phyloP scores from a whole-genome alignment of 2,888 invertebrate genomes.

The Tenthredo distinguenda region DNA sequence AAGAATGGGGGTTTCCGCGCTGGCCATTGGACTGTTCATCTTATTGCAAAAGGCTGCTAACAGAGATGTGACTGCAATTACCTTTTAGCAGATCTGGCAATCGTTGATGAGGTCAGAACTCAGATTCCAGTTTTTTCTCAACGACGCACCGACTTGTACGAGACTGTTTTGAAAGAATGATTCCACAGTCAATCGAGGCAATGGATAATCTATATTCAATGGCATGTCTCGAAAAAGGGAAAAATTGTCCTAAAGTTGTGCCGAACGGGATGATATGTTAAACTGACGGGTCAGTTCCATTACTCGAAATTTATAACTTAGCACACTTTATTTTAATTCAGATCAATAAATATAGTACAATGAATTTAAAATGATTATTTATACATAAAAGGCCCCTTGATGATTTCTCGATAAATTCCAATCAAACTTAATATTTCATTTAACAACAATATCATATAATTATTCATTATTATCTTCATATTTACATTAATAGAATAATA shows the following conservation, averaged over 20 bases:
- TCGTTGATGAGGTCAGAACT: constrained; percentile 87
- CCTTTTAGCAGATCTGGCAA: constrained; percentile 83
- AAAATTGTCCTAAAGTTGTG: neutral
- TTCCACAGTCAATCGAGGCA: no score
- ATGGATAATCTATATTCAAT: no score
- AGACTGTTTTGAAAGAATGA: constrained; percentile 68
- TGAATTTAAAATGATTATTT: constrained; percentile 64
- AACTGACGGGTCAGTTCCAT: neutral
- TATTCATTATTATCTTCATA: constrained; percentile 60
- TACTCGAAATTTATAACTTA: constrained; percentile 4
- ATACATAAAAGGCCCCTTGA: constrained; percentile 71
- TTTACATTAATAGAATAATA: constrained; percentile 62
- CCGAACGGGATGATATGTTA: neutral
- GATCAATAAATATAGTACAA: constrained; percentile 54
- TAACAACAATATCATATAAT: constrained; percentile 33
- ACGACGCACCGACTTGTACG: constrained; percentile 79
- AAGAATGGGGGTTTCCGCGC: neutral
- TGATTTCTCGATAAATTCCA: constrained; percentile 60
- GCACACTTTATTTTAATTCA: constrained; percentile 41
- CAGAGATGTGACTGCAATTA: neutral
- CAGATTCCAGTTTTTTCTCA: constrained; percentile 91
- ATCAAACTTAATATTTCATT: constrained; percentile 44
- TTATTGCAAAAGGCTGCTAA: neutral
- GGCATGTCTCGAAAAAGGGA: no score
- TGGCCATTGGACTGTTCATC: neutral